These are phyloP conservation scores for Teleiodes luculella DNA, from an alignment of 2,888 invertebrate species.

Conservation along the genomic window DNA sequence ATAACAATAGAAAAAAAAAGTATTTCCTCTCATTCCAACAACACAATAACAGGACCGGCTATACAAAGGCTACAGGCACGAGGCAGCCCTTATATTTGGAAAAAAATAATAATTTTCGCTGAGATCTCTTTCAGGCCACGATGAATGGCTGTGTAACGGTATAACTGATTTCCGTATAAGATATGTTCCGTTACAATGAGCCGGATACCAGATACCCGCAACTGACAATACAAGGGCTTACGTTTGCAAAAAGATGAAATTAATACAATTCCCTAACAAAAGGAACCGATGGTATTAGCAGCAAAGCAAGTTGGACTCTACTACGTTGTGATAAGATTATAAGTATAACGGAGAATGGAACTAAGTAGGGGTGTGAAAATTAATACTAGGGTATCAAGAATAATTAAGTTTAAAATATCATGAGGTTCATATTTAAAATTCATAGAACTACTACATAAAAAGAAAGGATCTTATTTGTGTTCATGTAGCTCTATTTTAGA, in stretches of 20 bases:
- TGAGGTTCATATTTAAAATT: too few species aligned
- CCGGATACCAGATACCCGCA: not conserved
- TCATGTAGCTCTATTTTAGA: too few species aligned
- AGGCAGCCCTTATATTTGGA: not conserved
- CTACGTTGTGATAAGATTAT: not conserved
- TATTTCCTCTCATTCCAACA: not conserved
- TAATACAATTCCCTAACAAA: conserved; percentile 15
- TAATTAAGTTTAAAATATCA: too few species aligned
- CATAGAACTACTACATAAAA: too few species aligned
- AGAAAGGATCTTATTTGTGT: too few species aligned
- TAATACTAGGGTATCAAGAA: too few species aligned
- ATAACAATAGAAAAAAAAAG: not conserved
- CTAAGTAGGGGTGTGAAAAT: not conserved
- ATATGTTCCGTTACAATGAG: conserved; percentile 9
- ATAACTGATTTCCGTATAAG: not conserved
- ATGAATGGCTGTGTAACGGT: not conserved
- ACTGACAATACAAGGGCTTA: conserved; percentile 3
- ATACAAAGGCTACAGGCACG: not conserved
- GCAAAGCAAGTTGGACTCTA: not conserved
- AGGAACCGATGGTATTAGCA: not conserved
- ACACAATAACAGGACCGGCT: not conserved
- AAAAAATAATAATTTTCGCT: not conserved
- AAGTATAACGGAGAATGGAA: not conserved
- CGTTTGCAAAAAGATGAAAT: conserved; percentile 16
- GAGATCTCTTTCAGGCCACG: not conserved